Percentiles rank a stretch among this genome's conserved stretches.
Conservation (phyloP, 2,888 invertebrate genomes). For the Cantharis rustica region DNA sequence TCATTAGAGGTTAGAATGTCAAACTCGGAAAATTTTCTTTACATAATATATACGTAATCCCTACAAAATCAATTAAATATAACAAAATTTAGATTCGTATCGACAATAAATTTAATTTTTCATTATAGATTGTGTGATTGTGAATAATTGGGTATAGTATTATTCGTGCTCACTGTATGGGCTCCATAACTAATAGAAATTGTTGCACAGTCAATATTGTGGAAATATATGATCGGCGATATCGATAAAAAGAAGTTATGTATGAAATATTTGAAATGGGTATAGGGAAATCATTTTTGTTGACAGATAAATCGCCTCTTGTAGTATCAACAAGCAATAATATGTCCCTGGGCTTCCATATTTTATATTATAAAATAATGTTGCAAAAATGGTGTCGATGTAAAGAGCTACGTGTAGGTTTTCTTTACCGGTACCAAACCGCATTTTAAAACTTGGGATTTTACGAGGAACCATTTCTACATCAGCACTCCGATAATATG, state of each 20-base stretch:
- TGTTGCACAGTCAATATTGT: not conserved
- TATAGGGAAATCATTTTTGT: slow-evolving; percentile 3
- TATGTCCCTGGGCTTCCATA: not conserved
- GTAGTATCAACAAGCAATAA: slow-evolving; percentile 2
- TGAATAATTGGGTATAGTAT: not conserved
- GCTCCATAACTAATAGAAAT: not conserved
- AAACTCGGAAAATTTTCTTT: not conserved
- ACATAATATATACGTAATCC: not conserved
- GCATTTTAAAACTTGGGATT: slow-evolving; percentile 30
- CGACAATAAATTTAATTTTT: not conserved
- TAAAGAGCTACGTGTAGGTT: not conserved
- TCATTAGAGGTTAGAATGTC: not conserved
- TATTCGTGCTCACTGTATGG: not conserved
- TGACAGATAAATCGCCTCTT: slow-evolving; percentile 4
- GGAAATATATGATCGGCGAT: not conserved
- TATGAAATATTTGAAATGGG: slow-evolving; percentile 2
- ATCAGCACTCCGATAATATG: slow-evolving; percentile 42
- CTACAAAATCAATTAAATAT: not conserved
- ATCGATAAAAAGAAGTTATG: not conserved
- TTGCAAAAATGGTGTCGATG: not conserved
- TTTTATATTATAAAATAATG: slow-evolving; percentile 3
- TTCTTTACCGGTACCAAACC: not conserved
- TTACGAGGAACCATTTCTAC: slow-evolving; percentile 45
- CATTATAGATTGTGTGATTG: not conserved
- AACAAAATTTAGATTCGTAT: not conserved